Evolutionary conservation across 64 coral and sea anemone genomes (phyloP).

Genomic region (Anthopleura sola): DNA sequence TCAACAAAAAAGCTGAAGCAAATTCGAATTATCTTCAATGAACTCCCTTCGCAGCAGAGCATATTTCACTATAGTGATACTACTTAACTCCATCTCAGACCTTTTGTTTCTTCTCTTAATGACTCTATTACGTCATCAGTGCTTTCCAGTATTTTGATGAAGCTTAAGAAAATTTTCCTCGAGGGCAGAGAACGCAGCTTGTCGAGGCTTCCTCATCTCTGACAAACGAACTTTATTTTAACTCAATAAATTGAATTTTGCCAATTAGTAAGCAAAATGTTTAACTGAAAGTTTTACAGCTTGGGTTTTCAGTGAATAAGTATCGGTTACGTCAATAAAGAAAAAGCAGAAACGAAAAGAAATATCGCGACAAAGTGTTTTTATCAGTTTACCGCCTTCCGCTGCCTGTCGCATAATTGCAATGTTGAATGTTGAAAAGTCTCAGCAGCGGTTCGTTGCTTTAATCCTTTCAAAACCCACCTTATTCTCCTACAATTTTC

Average conservation of each 20-base stretch:
- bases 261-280: background rate
- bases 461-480: too few species aligned
- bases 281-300: background rate
- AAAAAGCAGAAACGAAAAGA: background rate
- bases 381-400: background rate
- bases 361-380: background rate
- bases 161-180: background rate
- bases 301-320: background rate
- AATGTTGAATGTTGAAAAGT: too few species aligned
- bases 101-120: conserved; percentile 11
- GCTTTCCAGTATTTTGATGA: background rate
- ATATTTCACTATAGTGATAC: background rate
- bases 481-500: too few species aligned
- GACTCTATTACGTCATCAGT: background rate
- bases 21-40: too few species aligned
- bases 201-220: background rate
- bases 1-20: too few species aligned
- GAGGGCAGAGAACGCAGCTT: background rate
- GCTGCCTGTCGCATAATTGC: too few species aligned
- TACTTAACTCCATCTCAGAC: background rate
- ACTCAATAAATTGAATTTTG: background rate
- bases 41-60: background rate
- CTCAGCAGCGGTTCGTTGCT: too few species aligned
- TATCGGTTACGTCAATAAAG: background rate
- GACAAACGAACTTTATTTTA: background rate